These are phyloP conservation scores for Montifringilla adamsi DNA, from an alignment of 2,113 vertebrate genomes.

Conservation along the genomic window DNA sequence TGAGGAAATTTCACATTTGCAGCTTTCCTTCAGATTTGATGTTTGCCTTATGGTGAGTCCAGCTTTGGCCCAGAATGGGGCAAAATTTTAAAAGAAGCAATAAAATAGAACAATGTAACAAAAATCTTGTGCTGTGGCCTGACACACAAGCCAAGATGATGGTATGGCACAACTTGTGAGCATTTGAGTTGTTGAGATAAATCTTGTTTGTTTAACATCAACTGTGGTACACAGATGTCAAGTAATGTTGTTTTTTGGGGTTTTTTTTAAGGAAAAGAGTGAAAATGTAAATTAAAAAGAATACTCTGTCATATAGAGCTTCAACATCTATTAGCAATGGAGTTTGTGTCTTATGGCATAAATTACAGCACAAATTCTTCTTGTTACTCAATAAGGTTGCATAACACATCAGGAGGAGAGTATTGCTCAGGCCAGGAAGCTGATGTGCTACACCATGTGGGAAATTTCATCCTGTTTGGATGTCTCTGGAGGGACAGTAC, in stretches of 20 bases:
- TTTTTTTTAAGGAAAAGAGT: neutral
- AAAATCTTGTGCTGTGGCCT: neutral
- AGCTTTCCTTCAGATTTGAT: neutral
- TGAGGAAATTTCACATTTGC: neutral
- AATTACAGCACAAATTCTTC: neutral
- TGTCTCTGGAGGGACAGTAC: neutral
- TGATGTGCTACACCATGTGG: fast-evolving
- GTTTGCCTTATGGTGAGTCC: neutral
- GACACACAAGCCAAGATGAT: neutral
- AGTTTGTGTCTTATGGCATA: neutral
- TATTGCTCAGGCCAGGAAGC: neutral
- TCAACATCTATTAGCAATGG: no score
- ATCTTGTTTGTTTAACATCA: neutral
- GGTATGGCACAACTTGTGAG: neutral
- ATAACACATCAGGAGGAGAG: neutral
- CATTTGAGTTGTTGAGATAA: neutral
- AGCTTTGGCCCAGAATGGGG: neutral
- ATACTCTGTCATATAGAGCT: neutral
- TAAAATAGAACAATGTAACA: neutral
- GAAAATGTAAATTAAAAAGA: neutral
- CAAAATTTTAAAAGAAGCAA: neutral
- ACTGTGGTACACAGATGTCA: neutral
- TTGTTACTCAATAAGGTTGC: neutral
- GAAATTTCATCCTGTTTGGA: neutral
- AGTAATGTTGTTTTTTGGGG: neutral